Evolutionary conservation across 2,113 vertebrate species (phyloP), one percentile per base, ranked within the genome.

Genomic region (Lycocorax pyrrhopterus): DNA sequence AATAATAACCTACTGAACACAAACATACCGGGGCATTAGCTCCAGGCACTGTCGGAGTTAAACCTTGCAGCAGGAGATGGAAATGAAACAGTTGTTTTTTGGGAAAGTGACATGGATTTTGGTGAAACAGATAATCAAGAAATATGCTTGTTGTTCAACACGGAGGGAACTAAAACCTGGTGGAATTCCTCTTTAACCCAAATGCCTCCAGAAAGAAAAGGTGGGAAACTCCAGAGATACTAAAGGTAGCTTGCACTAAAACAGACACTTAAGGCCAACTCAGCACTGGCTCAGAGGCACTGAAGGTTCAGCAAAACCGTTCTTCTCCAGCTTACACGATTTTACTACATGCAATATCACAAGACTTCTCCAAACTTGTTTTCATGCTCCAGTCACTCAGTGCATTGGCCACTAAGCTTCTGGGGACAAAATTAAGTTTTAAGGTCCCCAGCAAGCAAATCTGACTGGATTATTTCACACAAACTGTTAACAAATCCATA

Each of bases 1-100:
- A 98, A 79, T 64, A 95, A 98, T 97, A 96, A 97, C 60, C 74
- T 35, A 9, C 58, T 92, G 94, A 90, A 89, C 73, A 84, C 87
- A 96, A 95, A 56, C 68, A 95, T 39, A 91, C 56, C 96, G 86
- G 94, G 80, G 93, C 96, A 92, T 64, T 81, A 13, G 68, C 93
- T 89, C 4, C 67, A 62, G 95, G 96, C 91, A 94, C 80, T 60
- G 87, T 62, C 17, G 8, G 41, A 91, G 91, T 87, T 14, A 43
- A 79, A 82, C 18, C 96, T 90, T 95, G 93, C 96, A 94, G 92
- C 75, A 66, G 91, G 53, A 93, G 91, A 95, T 72, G 68, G 62
- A 84, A 63, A 58, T 3, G 6, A 13, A 92, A 89, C 71, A 80
- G 92, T 76, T 94, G 78, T 35, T 75, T 92, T 92, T 62, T 33